Conservation (phyloP, 2,113 vertebrate species). For the Phyllostomus discolor region DNA sequence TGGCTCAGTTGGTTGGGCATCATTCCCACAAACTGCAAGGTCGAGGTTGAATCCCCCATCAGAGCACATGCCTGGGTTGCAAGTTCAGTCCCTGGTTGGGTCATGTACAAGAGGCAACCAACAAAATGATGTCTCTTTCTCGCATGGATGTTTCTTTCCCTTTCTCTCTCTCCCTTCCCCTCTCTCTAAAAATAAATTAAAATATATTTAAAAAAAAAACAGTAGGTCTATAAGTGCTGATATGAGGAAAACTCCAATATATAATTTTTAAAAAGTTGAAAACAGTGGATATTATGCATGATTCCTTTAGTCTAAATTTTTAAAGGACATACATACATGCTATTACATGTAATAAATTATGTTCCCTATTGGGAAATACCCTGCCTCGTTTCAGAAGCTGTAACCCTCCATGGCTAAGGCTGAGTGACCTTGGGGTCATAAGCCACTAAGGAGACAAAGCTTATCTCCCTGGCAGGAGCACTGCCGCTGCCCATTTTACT, state of each 20-base stretch:
- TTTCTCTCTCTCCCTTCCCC: background rate
- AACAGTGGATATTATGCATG: background rate
- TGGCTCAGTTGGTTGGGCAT: too few relatives aligned
- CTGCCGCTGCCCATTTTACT: too few relatives aligned
- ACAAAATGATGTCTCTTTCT: background rate
- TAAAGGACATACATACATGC: background rate
- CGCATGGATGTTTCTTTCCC: background rate
- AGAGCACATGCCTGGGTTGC: too few relatives aligned
- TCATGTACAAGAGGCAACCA: background rate
- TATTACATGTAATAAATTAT: background rate
- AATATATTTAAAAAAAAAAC: background rate
- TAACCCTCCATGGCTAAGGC: too few relatives aligned
- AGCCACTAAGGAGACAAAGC: too few relatives aligned
- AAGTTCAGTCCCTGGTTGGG: background rate
- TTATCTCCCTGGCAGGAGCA: too few relatives aligned
- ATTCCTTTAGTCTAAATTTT: slow-evolving; percentile 4
- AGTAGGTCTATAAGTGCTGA: background rate
- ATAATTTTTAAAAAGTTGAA: background rate
- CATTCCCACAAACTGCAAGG: too few relatives aligned
- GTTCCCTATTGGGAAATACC: background rate
- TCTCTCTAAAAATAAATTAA: background rate
- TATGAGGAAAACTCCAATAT: background rate
- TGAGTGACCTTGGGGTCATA: too few relatives aligned
- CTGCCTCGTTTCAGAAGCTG: too few relatives aligned
- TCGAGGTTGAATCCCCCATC: too few relatives aligned